Evolutionary conservation across 2,113 vertebrate species (phyloP).

Genomic region (Isurus oxyrinchus): DNA sequence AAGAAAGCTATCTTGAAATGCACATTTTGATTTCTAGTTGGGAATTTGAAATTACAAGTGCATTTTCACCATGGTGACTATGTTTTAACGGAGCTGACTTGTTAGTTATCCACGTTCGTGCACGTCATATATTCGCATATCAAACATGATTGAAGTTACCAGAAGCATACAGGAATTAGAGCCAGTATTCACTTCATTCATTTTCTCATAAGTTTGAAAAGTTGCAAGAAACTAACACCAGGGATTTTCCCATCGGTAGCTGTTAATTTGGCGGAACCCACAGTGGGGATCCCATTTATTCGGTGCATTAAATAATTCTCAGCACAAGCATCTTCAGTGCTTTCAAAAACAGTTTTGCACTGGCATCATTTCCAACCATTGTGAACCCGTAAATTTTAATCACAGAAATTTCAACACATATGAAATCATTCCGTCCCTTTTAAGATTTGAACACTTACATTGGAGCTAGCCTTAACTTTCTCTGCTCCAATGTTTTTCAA

Average conservation of each 20-base stretch:
- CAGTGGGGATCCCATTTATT: neutral
- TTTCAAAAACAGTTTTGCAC: neutral
- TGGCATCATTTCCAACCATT: neutral
- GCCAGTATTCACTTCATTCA: neutral
- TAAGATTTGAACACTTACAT: neutral
- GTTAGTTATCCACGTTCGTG: neutral
- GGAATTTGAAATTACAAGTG: slow-evolving; percentile 6
- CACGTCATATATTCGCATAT: neutral
- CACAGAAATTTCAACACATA: neutral
- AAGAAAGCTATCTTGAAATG: slow-evolving; percentile 19
- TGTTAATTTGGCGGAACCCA: neutral
- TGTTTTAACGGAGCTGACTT: neutral
- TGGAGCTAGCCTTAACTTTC: neutral
- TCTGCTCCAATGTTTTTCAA: neutral
- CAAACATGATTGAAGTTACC: neutral
- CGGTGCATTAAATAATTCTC: neutral
- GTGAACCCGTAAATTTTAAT: neutral
- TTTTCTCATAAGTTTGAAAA: neutral
- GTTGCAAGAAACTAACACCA: neutral
- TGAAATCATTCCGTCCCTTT: neutral
- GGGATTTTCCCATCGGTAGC: neutral
- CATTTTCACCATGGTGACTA: neutral
- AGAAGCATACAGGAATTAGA: neutral
- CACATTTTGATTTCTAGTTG: slow-evolving; percentile 22
- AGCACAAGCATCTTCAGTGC: neutral